Evolutionary conservation across 2,797 vertebrate genomes (phyloP), one percentile per base, ranked within the genome.

Genomic region (Sternotherus odoratus): DNA sequence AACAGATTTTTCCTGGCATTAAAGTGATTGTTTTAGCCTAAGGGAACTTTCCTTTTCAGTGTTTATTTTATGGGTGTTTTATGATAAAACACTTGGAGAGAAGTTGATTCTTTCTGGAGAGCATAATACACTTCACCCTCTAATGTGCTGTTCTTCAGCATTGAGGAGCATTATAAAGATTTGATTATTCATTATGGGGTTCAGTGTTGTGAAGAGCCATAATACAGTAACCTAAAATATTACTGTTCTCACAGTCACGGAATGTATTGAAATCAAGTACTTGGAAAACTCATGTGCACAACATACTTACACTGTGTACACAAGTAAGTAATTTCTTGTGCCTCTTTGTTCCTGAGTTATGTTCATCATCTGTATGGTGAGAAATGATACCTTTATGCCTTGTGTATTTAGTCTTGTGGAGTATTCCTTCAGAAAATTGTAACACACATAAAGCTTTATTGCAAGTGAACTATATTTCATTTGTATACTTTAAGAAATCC

Each of bases 51-150:
- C 0, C 74, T 90, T 79, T 85, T 83, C 10, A 69, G 10, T 93
- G 17, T 90, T 92, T 50, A 19, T 89, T 97, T 95, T 94, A 75
- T 88, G 36, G 9, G 2, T 93, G 0, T 93, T 97, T 94, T 88
- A 39, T 75, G 6, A 1, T 39, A 93, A 79, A 11, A 49, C 1
- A 6, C 21, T 83, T 69, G 79, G 90, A 94, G 50, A 81, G 81
- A 77, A 2, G 1, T 60, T 74, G 23, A 19, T 88, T 21, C 0
- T 1, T 89, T 93, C 21, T 6, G 54, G 33, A 82, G 77, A 90
- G 11, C 28, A 56, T 90, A 51, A 24, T 87, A 19, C 30, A 39
- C 77, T 79, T 95, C 79, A 13, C 75, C 39, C 50, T 63, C 17
- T 56, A 43, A 5, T 82, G 39, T 1, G 49, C 24, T 48, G 48